Base-by-base conservation (phyloP, 2,888 invertebrate species). In the Rhagonycha fulva region DNA sequence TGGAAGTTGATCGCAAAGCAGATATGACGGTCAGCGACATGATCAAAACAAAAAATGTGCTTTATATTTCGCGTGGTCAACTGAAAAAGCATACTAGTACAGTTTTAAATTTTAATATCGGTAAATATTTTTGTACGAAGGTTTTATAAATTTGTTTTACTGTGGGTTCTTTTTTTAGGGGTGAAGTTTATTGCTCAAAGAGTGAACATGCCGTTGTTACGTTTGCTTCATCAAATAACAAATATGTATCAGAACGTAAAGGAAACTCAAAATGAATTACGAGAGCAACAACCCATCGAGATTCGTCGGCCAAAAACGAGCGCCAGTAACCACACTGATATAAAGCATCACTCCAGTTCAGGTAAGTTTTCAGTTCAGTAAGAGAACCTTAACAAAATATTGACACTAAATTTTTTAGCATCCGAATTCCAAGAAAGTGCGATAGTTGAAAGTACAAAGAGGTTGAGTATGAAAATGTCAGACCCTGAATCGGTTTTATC, bases 171-270 rank as follows among this genome's bases (percentile, higher is more conserved):
- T 14, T 32, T 74, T 82, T 89, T 96, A 76, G 95, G 96, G 85
- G 94, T 97, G 81, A 91, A 96, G 72, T 95, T 95, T 85, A 96
- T 98, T 83, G 96, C 96, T 68, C 98, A 98, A 86, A 95, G 98
- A 90, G 97, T 98, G 1, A 98, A 98, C 87, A 98, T 98, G 98
- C 98, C 98, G 0, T 89, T 98, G 60, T 89, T 98, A 67, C 90
- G 98, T 70, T 90, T 98, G 71, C 90, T 98, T 76, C 98, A 98
- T 88, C 98, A 98, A 89, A 98, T 98, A 85, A 96, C 95, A 84
- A 98, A 97, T 85, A 98, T 98, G 97, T 97, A 98, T 88, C 97
- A 97, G 88, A 98, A 98, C 87, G 97, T 98, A 1, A 96, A 97
- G 85, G 97, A 98, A 85, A 98, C 98, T 0, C 96, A 97, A 85